Evolutionary conservation across 2,888 invertebrate genomes (phyloP).

Genomic region (Formica aserva): DNA sequence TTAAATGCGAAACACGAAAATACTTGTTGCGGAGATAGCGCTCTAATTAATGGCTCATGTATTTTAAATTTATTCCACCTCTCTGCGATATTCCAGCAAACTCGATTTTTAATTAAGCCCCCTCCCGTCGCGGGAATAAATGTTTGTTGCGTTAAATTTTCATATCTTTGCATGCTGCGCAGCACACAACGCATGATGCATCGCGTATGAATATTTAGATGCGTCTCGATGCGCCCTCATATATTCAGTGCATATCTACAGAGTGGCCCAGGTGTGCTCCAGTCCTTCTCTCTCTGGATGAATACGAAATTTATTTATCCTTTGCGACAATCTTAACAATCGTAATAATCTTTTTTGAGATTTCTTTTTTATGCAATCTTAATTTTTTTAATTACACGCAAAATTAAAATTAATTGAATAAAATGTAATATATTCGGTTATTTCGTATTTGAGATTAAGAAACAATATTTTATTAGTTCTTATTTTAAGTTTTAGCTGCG

Average conservation of each 20-base stretch:
- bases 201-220: slow-evolving; percentile 73
- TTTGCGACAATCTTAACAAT: background rate
- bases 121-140: slow-evolving; percentile 25
- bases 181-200: slow-evolving; percentile 61
- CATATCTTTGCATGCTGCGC: slow-evolving; percentile 36
- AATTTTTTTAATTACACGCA: background rate
- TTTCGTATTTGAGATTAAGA: background rate
- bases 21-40: slow-evolving; percentile 30
- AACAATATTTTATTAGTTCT: background rate
- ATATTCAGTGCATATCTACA: slow-evolving; percentile 41
- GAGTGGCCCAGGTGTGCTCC: background rate
- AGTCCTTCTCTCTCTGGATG: background rate
- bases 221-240: slow-evolving; percentile 57
- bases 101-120: slow-evolving; percentile 70
- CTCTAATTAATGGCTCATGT: slow-evolving; percentile 67
- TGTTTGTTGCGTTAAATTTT: slow-evolving; percentile 46
- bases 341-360: background rate
- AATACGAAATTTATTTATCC: slow-evolving; percentile 27
- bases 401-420: background rate
- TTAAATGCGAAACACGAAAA: slow-evolving; percentile 35
- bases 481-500: background rate
- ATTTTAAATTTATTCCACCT: slow-evolving; percentile 68
- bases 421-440: background rate
- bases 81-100: slow-evolving; percentile 60
- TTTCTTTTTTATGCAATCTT: background rate